These are phyloP conservation scores for Achlya flavicornis DNA, from an alignment of 2,888 invertebrate genomes.

Conservation along the genomic window DNA sequence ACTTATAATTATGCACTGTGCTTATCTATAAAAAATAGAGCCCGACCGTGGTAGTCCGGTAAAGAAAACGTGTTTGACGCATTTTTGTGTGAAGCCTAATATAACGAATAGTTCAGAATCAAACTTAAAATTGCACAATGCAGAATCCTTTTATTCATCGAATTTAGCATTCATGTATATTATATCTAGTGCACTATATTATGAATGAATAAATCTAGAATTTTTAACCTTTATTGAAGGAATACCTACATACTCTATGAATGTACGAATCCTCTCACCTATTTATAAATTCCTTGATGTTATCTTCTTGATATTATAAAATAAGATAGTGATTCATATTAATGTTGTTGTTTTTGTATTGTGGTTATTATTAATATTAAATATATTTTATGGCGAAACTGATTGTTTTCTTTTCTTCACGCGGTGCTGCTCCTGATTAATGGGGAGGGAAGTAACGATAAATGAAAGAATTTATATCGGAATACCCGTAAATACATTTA, in stretches of 20 bases:
- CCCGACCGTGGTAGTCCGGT: no score
- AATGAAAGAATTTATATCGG: background rate
- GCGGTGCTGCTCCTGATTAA: no score
- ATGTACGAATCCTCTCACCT: background rate
- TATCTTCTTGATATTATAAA: background rate
- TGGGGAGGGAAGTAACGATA: background rate
- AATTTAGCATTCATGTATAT: no score
- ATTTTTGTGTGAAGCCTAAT: no score
- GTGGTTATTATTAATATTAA: slow-evolving; percentile 38
- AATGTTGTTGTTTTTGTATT: slow-evolving; percentile 23
- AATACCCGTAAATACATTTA: background rate
- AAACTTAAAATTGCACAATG: no score
- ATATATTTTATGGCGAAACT: slow-evolving; percentile 43
- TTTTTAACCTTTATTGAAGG: no score
- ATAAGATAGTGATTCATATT: slow-evolving; percentile 3
- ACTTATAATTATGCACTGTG: no score
- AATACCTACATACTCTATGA: background rate
- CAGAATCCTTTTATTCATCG: no score
- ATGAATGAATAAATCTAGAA: no score
- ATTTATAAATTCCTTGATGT: slow-evolving; percentile 14
- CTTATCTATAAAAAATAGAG: no score
- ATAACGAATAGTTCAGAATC: no score
- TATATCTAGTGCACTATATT: background rate
- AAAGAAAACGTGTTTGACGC: no score
- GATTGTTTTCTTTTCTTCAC: slow-evolving; percentile 15